These are phyloP conservation scores for Parnassius glacialis DNA, from an alignment of 2,888 invertebrate species.

Conservation along the genomic window DNA sequence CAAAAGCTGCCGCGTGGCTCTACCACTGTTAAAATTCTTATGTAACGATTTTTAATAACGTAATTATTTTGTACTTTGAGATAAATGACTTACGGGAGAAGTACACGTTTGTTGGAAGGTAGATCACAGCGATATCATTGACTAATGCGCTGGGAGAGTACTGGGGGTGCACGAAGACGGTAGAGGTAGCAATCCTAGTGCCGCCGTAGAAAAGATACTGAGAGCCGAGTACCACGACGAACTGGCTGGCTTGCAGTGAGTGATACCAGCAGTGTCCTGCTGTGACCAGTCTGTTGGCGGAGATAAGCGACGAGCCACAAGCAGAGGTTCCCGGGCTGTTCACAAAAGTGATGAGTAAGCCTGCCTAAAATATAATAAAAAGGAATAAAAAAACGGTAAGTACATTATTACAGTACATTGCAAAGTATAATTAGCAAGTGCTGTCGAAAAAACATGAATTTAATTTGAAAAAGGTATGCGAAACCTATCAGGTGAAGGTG, in stretches of 20 bases:
- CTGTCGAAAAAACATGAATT: too few relatives aligned
- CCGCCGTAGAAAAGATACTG: conserved; percentile 50
- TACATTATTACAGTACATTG: too few relatives aligned
- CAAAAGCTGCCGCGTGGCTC: too few relatives aligned
- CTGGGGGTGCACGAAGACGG: conserved; percentile 48
- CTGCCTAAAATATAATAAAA: conserved; percentile 42
- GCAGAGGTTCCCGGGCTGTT: conserved; percentile 44
- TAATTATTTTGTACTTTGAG: neutral
- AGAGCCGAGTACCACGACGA: conserved; percentile 52
- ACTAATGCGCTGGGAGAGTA: conserved; percentile 37
- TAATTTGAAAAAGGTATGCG: too few relatives aligned
- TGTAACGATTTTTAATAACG: too few relatives aligned
- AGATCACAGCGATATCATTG: conserved; percentile 56
- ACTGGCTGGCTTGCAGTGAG: conserved; percentile 42
- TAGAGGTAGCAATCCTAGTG: conserved; percentile 42
- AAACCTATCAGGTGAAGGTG: too few relatives aligned
- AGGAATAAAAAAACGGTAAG: neutral
- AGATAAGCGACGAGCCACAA: conserved; percentile 52
- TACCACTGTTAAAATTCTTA: too few relatives aligned
- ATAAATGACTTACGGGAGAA: conserved; percentile 34
- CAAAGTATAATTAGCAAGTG: too few relatives aligned
- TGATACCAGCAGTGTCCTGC: conserved; percentile 64
- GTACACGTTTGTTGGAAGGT: conserved; percentile 40
- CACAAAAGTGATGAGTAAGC: conserved; percentile 48
- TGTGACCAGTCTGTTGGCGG: conserved; percentile 46